Evolutionary conservation across 2,113 vertebrate genomes (phyloP).

Genomic region (Dipodomys ordii): DNA sequence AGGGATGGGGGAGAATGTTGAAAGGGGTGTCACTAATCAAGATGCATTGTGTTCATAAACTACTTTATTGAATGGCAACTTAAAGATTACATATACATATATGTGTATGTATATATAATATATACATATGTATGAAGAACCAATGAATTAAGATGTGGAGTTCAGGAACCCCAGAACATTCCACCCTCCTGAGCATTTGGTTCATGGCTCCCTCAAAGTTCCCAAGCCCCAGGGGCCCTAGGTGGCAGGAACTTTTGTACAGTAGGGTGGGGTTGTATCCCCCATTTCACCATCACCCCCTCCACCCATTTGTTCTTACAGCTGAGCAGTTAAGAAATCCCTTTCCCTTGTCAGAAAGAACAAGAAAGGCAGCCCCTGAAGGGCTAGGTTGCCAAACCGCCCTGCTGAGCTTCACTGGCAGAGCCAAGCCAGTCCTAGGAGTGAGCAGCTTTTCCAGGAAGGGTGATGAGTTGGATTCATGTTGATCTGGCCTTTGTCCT

Average conservation of each 20-base stretch:
- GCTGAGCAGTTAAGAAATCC: conserved; percentile 55
- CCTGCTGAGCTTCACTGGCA: neutral
- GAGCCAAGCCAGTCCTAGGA: neutral
- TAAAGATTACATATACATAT: no score
- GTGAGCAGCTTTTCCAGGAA: conserved; percentile 26
- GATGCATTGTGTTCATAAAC: no score
- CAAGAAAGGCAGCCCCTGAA: conserved; percentile 1
- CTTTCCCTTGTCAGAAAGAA: conserved; percentile 39
- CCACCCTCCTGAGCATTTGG: neutral
- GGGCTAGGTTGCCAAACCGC: conserved; percentile 23
- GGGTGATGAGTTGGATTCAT: neutral
- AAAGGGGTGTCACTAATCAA: no score
- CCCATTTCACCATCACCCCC: conserved; percentile 9
- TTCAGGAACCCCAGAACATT: neutral
- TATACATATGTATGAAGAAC: neutral
- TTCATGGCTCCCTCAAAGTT: neutral
- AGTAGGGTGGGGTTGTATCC: neutral
- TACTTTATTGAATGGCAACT: no score
- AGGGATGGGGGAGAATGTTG: no score
- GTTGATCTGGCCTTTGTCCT: neutral
- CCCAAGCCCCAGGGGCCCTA: neutral
- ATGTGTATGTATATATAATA: no score
- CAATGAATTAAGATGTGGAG: neutral
- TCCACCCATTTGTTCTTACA: conserved; percentile 32
- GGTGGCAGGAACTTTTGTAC: neutral